phyloP scores from a whole-genome alignment of 1,140 invertebrate genomes.

The Lasaia peninsularis region DNA sequence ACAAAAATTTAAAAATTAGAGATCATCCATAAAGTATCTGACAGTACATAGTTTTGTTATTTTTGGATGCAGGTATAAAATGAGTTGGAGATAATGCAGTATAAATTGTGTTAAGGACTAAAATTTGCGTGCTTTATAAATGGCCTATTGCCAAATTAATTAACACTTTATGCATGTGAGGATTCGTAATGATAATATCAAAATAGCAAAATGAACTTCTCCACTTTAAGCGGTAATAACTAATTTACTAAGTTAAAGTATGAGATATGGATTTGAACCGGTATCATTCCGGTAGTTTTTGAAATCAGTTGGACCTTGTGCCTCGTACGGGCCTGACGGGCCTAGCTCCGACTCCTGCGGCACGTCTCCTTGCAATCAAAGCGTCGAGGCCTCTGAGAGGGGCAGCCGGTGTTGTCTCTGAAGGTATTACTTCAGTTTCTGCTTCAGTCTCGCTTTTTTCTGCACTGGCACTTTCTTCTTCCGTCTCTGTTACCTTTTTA shows the following conservation, averaged over 20 bases:
- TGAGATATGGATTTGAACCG: neutral
- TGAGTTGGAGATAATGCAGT: no score
- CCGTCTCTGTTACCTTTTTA: slow-evolving; percentile 51
- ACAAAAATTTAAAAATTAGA: no score
- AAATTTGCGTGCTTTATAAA: no score
- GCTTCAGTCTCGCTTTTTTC: slow-evolving; percentile 56
- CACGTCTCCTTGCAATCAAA: slow-evolving; percentile 51
- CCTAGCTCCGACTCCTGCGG: slow-evolving; percentile 48
- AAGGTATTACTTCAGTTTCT: slow-evolving; percentile 40
- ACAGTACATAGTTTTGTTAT: no score
- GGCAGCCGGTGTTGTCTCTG: slow-evolving; percentile 54
- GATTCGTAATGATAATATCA: no score
- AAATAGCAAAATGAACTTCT: neutral
- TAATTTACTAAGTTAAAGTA: slow-evolving; percentile 2
- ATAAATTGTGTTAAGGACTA: no score
- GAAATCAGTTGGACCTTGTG: slow-evolving; percentile 18
- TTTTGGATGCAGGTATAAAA: no score
- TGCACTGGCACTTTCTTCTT: slow-evolving; percentile 52
- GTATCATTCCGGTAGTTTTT: neutral
- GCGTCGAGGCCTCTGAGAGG: slow-evolving; percentile 58
- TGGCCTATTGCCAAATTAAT: no score
- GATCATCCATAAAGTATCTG: no score
- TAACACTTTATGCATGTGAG: no score
- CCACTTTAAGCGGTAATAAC: neutral
- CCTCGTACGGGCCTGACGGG: slow-evolving; percentile 46